Conservation (phyloP, 2,113 vertebrate genomes). For the Aspiorhynchus laticeps region DNA sequence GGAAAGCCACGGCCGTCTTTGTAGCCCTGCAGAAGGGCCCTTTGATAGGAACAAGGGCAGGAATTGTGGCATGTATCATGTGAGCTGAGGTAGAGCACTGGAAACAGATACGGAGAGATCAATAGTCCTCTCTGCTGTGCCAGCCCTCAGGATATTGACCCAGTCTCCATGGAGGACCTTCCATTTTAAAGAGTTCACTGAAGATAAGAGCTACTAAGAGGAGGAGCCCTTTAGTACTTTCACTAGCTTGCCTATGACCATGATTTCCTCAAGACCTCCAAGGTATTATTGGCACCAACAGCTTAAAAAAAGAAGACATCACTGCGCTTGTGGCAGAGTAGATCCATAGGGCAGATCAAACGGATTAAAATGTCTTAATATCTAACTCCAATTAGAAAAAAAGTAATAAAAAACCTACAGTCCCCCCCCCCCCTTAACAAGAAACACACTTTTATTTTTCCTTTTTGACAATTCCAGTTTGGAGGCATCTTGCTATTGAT, state of each 20-base stretch:
- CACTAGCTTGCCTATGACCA: slow-evolving; percentile 11
- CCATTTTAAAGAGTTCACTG: slow-evolving; percentile 51
- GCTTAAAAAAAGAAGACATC: slow-evolving; percentile 3
- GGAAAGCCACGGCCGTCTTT: slow-evolving; percentile 46
- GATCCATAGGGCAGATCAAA: slow-evolving; percentile 23
- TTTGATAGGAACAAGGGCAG: slow-evolving; percentile 55
- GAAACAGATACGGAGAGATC: slow-evolving; percentile 62
- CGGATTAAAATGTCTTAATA: neutral
- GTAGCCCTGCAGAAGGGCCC: slow-evolving; percentile 51
- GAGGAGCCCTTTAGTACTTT: slow-evolving; percentile 47
- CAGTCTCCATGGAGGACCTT: slow-evolving; percentile 51
- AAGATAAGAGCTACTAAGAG: slow-evolving; percentile 48
- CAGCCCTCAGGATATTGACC: slow-evolving; percentile 60
- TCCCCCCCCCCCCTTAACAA: neutral
- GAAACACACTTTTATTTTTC: neutral
- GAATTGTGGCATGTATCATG: slow-evolving; percentile 53
- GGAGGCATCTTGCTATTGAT: neutral
- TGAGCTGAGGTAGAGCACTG: slow-evolving; percentile 54
- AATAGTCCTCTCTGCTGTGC: slow-evolving; percentile 57
- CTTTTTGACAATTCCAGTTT: neutral
- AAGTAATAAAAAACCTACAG: too few relatives aligned
- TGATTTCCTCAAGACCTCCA: slow-evolving; percentile 35
- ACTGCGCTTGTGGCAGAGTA: neutral
- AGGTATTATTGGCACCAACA: slow-evolving; percentile 37
- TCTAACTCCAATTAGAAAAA: too few relatives aligned